Evolutionary conservation across 1,140 invertebrate genomes (phyloP).

Genomic region (Pectinophora gossypiella): DNA sequence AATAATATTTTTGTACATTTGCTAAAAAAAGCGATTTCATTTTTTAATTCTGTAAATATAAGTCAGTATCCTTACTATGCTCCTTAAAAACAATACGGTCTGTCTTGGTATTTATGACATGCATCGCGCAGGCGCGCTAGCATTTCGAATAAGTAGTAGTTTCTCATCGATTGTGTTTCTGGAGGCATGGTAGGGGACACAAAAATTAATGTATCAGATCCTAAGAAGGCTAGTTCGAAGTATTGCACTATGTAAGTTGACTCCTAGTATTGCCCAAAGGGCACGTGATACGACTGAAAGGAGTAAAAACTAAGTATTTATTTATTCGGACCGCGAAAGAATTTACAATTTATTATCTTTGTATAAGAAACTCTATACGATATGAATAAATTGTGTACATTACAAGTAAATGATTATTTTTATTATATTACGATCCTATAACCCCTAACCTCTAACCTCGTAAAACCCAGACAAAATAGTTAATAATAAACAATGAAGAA

Average conservation of each 20-base stretch:
- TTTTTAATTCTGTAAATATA: neutral
- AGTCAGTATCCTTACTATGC: neutral
- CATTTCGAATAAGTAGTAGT: neutral
- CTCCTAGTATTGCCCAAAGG: constrained; percentile 57
- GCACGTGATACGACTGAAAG: constrained; percentile 65
- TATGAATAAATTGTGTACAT: constrained; percentile 75
- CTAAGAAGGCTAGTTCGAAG: constrained; percentile 50
- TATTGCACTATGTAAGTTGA: constrained; percentile 50
- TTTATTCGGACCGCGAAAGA: constrained; percentile 70
- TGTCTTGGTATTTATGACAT: neutral
- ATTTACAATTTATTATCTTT: constrained; percentile 75
- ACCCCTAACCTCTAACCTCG: no score
- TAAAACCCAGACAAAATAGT: no score
- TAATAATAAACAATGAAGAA: no score
- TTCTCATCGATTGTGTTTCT: neutral
- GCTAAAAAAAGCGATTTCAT: constrained; percentile 41
- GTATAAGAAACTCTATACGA: constrained; percentile 73
- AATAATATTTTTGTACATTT: constrained; percentile 71
- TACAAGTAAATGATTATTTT: constrained; percentile 18
- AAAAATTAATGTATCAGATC: constrained; percentile 25
- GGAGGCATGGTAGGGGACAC: neutral
- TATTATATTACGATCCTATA: neutral
- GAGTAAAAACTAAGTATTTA: constrained; percentile 68
- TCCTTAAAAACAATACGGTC: neutral
- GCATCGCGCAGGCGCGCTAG: neutral